Conservation (phyloP, 2,113 vertebrate species). For the Heliornis fulica region DNA sequence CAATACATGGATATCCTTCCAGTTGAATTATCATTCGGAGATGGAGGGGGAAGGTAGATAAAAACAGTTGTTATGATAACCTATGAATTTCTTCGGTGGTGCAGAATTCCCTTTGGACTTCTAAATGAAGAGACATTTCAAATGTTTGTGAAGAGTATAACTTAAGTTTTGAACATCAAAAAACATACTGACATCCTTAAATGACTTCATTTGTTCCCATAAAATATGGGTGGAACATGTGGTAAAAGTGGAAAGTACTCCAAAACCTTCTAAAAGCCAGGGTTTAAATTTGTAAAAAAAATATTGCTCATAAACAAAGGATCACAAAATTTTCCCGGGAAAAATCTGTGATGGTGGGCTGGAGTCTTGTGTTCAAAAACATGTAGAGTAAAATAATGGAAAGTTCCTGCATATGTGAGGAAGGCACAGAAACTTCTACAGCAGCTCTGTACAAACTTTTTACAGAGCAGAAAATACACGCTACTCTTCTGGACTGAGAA, state of each 20-base stretch:
- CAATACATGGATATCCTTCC: background rate
- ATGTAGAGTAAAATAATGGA: background rate
- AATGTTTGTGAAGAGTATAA: background rate
- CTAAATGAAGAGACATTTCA: background rate
- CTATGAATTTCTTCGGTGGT: background rate
- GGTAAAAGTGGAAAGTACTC: constrained; percentile 54
- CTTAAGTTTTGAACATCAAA: background rate
- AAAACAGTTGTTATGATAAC: constrained; percentile 8
- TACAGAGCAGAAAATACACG: background rate
- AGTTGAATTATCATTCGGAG: background rate
- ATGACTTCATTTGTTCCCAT: constrained; percentile 64
- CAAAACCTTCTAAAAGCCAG: constrained; percentile 41
- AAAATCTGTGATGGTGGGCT: background rate
- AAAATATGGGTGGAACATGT: constrained; percentile 64
- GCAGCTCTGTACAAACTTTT: background rate
- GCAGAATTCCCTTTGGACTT: background rate
- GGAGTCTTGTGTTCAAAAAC: background rate
- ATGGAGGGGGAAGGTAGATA: background rate
- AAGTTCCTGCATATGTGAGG: background rate
- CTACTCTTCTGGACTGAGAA: background rate
- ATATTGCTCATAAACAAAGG: constrained; percentile 14
- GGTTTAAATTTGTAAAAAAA: constrained; percentile 51
- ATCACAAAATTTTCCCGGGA: constrained; percentile 33
- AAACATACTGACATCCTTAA: constrained; percentile 26
- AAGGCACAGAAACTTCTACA: background rate